Base-by-base conservation (phyloP, 2,888 invertebrate genomes). In the Drosophila nigricruria region DNA sequence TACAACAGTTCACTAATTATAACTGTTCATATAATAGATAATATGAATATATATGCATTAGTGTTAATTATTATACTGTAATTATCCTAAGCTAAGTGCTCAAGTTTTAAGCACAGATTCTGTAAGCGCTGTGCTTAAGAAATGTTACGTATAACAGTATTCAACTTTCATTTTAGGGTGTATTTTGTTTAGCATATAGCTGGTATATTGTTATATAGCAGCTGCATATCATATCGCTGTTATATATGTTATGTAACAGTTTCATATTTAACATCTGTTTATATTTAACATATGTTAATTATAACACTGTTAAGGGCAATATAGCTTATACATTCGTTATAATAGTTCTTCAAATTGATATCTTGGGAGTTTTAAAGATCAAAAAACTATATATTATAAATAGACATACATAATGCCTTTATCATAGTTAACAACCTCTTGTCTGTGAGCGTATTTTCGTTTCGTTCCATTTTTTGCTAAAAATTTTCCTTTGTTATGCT, bases 361-460 rank as follows among this genome's bases (percentile, higher is more conserved):
- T n/a, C n/a, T n/a, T n/a, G n/a, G n/a, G n/a, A n/a, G n/a, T n/a
- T n/a, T n/a, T n/a, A n/a, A n/a, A n/a, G n/a, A n/a, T n/a, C n/a
- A n/a, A n/a, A n/a, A n/a, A n/a, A n/a, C n/a, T n/a, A n/a, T n/a
- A n/a, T n/a, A n/a, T n/a, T n/a, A n/a, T n/a, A n/a, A n/a, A n/a
- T n/a, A n/a, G n/a, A n/a, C n/a, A n/a, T n/a, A n/a, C n/a, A n/a
- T n/a, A n/a, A n/a, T n/a, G n/a, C n/a, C n/a, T n/a, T n/a, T n/a
- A n/a, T n/a, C n/a, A n/a, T n/a, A n/a, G n/a, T n/a, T n/a, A n/a
- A n/a, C n/a, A n/a, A n/a, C n/a, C n/a, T n/a, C n/a, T n/a, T n/a
- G n/a, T 20, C 20, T 25, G 42, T 49, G 5, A 72, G 64, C 3
- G 73, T 52, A 56, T 71, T 43, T n/a, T 4, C 1, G 0, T 14